These are phyloP conservation scores for Rhopalosiphum maidis DNA, from an alignment of 1,140 invertebrate species.

Conservation along the genomic window DNA sequence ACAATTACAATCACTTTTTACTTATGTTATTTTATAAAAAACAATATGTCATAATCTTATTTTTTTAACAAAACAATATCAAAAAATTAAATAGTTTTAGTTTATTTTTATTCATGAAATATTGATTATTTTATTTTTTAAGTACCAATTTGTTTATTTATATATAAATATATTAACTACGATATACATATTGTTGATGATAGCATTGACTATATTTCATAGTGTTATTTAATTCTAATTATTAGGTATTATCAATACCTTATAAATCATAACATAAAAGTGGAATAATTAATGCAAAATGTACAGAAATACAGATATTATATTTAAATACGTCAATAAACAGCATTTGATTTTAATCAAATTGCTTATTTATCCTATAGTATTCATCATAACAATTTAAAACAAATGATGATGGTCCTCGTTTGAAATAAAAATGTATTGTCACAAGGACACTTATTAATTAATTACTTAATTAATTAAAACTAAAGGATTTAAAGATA, in stretches of 20 bases:
- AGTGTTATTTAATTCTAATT: neutral
- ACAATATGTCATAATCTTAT: neutral
- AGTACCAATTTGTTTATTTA: neutral
- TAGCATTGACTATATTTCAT: too few relatives aligned
- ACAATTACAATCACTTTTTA: neutral
- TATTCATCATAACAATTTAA: neutral
- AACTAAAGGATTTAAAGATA: neutral
- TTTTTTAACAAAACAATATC: accelerated
- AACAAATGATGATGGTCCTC: neutral
- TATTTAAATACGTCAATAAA: neutral
- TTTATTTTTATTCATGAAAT: neutral
- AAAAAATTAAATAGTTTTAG: neutral
- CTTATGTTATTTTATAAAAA: neutral
- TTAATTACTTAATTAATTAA: neutral
- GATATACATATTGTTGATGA: neutral
- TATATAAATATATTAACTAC: neutral
- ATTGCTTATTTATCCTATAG: neutral
- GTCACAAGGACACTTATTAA: too few relatives aligned
- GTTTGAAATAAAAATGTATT: neutral
- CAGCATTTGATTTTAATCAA: neutral
- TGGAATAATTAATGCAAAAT: neutral
- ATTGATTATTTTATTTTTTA: neutral
- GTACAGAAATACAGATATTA: neutral
- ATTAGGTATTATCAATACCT: neutral
- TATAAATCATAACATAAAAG: neutral